Conservation (phyloP, 64 coral and sea anemone genomes). For the Dendrophyllia cribrosa region DNA sequence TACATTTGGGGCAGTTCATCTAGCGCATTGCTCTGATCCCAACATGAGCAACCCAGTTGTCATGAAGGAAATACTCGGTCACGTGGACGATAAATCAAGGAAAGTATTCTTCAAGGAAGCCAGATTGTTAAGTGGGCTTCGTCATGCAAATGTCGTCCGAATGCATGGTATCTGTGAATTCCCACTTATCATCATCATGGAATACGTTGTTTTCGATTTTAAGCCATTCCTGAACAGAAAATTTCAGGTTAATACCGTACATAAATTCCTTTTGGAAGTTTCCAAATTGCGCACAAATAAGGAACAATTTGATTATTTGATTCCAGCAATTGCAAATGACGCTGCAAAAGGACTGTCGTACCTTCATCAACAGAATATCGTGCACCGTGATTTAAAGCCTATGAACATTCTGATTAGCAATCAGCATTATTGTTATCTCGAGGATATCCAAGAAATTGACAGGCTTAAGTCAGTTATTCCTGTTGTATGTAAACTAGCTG, state of each 20-base stretch:
- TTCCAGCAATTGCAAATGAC: slow-evolving; percentile 38
- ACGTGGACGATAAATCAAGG: neutral
- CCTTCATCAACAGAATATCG: slow-evolving; percentile 43
- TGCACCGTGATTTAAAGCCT: slow-evolving; percentile 82
- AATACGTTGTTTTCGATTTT: slow-evolving; percentile 62
- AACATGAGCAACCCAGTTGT: slow-evolving; percentile 15
- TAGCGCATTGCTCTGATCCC: neutral
- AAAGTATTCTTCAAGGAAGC: slow-evolving; percentile 40
- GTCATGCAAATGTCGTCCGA: neutral
- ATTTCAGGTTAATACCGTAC: slow-evolving; percentile 24
- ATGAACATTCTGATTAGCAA: slow-evolving; percentile 41
- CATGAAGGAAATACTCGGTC: neutral
- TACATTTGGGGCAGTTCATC: slow-evolving; percentile 30
- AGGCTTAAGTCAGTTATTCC: neutral
- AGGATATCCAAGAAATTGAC: neutral
- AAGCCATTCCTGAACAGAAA: slow-evolving; percentile 19
- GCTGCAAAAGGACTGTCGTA: slow-evolving; percentile 33
- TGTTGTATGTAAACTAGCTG: slow-evolving; percentile 47
- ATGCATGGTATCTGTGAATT: neutral
- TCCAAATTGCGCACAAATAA: neutral
- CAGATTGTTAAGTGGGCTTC: neutral
- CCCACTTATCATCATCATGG: neutral
- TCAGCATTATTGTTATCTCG: slow-evolving; percentile 38
- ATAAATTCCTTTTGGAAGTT: slow-evolving; percentile 44
- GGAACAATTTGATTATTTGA: slow-evolving; percentile 1